Evolutionary conservation across 2,113 vertebrate genomes (phyloP).

Genomic region (Neolamprologus fasciatus): DNA sequence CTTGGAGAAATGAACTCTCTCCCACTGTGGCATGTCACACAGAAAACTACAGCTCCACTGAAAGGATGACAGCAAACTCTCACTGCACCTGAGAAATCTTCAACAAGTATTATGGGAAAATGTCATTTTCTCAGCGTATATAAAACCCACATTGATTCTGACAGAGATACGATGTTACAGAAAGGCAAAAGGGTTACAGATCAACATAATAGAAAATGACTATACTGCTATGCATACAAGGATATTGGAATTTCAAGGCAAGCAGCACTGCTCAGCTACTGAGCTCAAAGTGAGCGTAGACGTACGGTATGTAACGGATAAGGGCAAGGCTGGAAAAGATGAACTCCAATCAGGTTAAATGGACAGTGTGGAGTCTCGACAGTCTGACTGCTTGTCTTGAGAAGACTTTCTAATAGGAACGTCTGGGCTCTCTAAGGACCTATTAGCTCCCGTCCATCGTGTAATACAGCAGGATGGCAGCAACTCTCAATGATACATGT

Average conservation of each 20-base stretch:
- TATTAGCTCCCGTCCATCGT: slow-evolving; percentile 25
- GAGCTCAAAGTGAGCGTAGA: not conserved
- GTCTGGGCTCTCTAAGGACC: slow-evolving; percentile 36
- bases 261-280: not conserved
- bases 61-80: not conserved
- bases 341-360: not conserved
- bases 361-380: slow-evolving; percentile 29
- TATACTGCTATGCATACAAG: not conserved
- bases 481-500: not conserved
- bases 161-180: not conserved
- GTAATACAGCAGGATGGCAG: not conserved
- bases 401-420: slow-evolving; percentile 2
- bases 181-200: not conserved
- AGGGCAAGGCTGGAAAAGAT: not conserved
- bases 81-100: not conserved
- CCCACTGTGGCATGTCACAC: not conserved
- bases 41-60: not conserved
- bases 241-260: slow-evolving; percentile 3
- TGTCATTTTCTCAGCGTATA: not conserved
- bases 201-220: not conserved
- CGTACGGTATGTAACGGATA: not conserved
- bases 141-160: not conserved
- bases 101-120: not conserved
- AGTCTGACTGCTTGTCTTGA: not conserved
- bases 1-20: not conserved